Evolutionary conservation across 2,888 invertebrate species (phyloP).

Genomic region (Nephrotoma appendiculata): DNA sequence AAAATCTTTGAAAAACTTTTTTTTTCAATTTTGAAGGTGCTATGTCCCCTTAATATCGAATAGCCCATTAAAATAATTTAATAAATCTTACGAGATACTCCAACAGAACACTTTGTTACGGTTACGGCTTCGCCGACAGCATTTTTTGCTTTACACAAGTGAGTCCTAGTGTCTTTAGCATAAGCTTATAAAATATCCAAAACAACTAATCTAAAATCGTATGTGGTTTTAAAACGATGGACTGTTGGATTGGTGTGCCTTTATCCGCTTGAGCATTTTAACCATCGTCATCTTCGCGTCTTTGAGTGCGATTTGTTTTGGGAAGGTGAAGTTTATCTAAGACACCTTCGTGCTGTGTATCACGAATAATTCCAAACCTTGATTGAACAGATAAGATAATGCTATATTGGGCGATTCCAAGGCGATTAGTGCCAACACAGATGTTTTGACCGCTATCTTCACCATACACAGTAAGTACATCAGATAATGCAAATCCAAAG

Average conservation of each 20-base stretch:
- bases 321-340: conserved; percentile 81
- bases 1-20: too few species aligned
- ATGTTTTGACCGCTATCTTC: conserved; percentile 91
- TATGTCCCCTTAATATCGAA: not conserved
- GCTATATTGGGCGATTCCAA: conserved; percentile 70
- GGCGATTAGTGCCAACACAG: conserved; percentile 70
- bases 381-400: conserved; percentile 70
- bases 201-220: conserved; percentile 96
- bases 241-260: conserved; percentile 82
- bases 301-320: conserved; percentile 71
- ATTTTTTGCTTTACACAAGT: conserved; percentile 92
- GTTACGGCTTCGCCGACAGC: conserved; percentile 88
- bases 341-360: conserved; percentile 87
- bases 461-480: conserved; percentile 83
- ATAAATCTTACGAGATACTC: conserved; percentile 56
- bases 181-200: conserved; percentile 93
- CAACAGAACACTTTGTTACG: conserved; percentile 64
- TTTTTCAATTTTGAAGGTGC: too few species aligned
- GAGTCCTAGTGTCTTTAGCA: conserved; percentile 88
- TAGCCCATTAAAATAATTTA: not conserved
- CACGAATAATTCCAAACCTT: conserved; percentile 69
- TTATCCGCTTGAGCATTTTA: conserved; percentile 74
- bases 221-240: conserved; percentile 89
- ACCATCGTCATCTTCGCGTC: conserved; percentile 57
- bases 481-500: conserved; percentile 93